Percentiles rank a stretch among this genome's conserved stretches.
Conservation (phyloP, 37 sponge, comb jelly and placozoan genomes). For the Dysidea cf. avara region DNA sequence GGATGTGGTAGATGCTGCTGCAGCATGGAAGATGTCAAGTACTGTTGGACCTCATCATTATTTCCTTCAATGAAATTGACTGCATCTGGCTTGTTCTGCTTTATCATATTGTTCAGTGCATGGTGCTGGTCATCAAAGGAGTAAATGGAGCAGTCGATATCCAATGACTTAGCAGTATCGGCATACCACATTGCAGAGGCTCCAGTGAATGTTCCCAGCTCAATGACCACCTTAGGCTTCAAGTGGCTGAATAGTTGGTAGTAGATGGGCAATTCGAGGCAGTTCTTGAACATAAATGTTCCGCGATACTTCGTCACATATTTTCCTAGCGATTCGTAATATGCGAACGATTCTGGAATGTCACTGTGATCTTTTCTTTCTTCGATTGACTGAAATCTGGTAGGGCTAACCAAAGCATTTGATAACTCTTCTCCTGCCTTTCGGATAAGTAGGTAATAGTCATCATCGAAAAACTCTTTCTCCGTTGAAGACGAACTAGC, state of each 20-base stretch:
- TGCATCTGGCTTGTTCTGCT: conserved; percentile 36
- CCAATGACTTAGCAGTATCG: conserved; percentile 15
- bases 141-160: conserved; percentile 4
- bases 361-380: too few species aligned
- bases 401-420: too few species aligned
- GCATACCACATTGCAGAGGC: conserved; percentile 22
- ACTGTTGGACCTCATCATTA: conserved; percentile 28
- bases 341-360: conserved; percentile 5
- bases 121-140: conserved; percentile 32
- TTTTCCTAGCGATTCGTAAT: background rate
- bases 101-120: conserved; percentile 5
- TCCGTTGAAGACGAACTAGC: too few species aligned
- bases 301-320: conserved; percentile 6
- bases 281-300: background rate
- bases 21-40: conserved; percentile 31
- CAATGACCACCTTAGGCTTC: conserved; percentile 16
- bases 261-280: conserved; percentile 1
- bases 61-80: conserved; percentile 55
- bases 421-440: too few species aligned
- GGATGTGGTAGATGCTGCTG: conserved; percentile 42
- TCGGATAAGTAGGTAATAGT: too few species aligned
- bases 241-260: conserved; percentile 17
- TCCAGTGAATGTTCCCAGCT: conserved; percentile 23
- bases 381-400: too few species aligned
- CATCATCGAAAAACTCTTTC: too few species aligned